phyloP scores from a whole-genome alignment of 2,797 vertebrate species.

The Perodicticus potto region DNA sequence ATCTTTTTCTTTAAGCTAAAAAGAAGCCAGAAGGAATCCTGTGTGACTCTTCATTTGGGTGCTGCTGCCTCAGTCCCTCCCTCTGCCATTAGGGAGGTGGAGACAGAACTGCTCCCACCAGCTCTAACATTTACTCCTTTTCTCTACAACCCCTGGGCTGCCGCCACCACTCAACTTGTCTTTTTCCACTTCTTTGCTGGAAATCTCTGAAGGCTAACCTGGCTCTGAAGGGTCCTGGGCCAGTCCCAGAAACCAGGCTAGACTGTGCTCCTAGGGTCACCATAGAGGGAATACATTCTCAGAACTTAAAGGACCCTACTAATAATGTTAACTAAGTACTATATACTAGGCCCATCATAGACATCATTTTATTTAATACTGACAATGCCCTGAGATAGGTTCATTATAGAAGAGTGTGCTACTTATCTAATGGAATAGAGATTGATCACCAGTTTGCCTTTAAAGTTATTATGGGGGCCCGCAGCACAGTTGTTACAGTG shows the following conservation, averaged over 20 bases:
- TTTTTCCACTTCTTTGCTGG: not conserved
- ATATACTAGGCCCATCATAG: not conserved
- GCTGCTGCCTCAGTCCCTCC: not conserved
- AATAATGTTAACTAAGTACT: not conserved
- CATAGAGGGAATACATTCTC: not conserved
- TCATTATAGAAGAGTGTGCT: too few relatives aligned
- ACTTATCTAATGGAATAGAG: not conserved
- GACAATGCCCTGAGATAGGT: not conserved
- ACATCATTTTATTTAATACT: not conserved
- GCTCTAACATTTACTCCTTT: not conserved
- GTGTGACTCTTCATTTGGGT: not conserved
- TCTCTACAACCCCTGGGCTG: not conserved
- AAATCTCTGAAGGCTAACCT: not conserved
- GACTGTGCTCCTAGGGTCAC: not conserved
- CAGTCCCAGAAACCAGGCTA: not conserved
- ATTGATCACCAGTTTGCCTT: not conserved
- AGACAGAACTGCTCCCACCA: not conserved
- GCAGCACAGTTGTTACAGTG: too few relatives aligned
- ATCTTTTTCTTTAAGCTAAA: not conserved
- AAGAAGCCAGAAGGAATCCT: not conserved
- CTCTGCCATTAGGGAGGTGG: too few relatives aligned
- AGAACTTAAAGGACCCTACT: not conserved
- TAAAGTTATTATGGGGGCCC: not conserved
- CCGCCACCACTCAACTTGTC: not conserved
- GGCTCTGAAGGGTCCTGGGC: not conserved